phyloP scores from a whole-genome alignment of 2,797 vertebrate genomes.

The Oryzias dopingdopingensis region DNA sequence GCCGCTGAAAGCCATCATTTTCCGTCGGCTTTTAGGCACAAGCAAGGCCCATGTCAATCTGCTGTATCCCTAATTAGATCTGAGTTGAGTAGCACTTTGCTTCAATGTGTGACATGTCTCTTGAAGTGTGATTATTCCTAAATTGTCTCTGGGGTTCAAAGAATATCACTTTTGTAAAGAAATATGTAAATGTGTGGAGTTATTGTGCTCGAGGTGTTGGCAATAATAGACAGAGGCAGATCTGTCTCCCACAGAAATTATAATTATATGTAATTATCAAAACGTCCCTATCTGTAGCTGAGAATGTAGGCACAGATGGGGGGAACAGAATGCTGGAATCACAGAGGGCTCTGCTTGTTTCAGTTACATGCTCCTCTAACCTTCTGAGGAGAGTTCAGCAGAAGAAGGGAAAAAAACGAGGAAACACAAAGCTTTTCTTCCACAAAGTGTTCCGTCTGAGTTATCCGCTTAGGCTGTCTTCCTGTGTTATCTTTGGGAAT shows the following conservation, averaged over 20 bases:
- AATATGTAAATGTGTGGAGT: constrained; percentile 78
- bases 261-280: constrained; percentile 79
- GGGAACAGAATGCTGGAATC: constrained; percentile 65
- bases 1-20: constrained; percentile 34
- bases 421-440: constrained; percentile 30
- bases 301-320: constrained; percentile 73
- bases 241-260: constrained; percentile 78
- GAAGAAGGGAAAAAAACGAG: constrained; percentile 39
- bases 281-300: constrained; percentile 73
- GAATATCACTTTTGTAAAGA: constrained; percentile 75
- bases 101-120: constrained; percentile 57
- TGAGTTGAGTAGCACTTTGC: constrained; percentile 55
- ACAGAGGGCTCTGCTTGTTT: constrained; percentile 68
- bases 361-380: constrained; percentile 71
- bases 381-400: constrained; percentile 59
- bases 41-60: constrained; percentile 51
- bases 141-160: constrained; percentile 66
- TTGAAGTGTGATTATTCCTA: constrained; percentile 62
- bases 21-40: constrained; percentile 47
- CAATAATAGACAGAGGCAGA: constrained; percentile 77
- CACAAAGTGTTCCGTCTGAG: constrained; percentile 43
- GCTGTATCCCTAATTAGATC: constrained; percentile 47
- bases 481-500: constrained; percentile 25
- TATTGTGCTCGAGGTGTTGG: constrained; percentile 76
- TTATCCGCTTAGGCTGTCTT: constrained; percentile 8